Evolutionary conservation across 1,140 invertebrate genomes (phyloP), one percentile per base, ranked within the genome.

Genomic region (Thaumatotibia leucotreta): DNA sequence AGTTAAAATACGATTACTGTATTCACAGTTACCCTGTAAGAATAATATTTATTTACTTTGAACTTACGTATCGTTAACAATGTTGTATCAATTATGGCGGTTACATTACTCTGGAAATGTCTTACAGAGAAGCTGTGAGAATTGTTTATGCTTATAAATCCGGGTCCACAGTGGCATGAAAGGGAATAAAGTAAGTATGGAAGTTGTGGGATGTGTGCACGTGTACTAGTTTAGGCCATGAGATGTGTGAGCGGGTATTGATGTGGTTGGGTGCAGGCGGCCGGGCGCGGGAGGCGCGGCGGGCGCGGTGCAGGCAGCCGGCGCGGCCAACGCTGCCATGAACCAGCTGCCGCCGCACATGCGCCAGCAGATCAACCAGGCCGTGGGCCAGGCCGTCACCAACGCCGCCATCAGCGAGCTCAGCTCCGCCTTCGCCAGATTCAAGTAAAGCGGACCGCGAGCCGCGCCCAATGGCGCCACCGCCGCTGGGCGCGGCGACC

Each of bases 391-490:
- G 89, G 96, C 96, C 72, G 95, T 96, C 79, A 94, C 95, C 78
- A 94, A 95, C 90, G 95, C 94, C 68, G 95, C 96, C 73, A 92
- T 96, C 91, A 96, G 95, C 93, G 96, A 97, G 92, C 92, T 97
- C 83, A 94, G 94, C 92, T 96, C 96, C 82, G 95, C 95, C 88
- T 97, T 97, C 94, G 91, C 93, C 66, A 92, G 92, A 93, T 96
- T 96, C 94, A 96, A 96, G 95, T 96, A 96, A 94, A 94, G 77
- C 33, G 8, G 20, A 9, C 8, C 61, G 63, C 33, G 23, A 31
- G 31, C 27, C 64, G 23, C 20, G 24, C 14, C 17, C 52, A 54
- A 17, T 23, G 29, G 39, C 61, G 31, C 20, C 29, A 24, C n/a
- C 52, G 52, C 52, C 52, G n/a, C 23, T 58, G 52, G 24, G 24